These are phyloP conservation scores for Temnothorax nylanderi DNA, from an alignment of 1,140 invertebrate species.

Conservation along the genomic window DNA sequence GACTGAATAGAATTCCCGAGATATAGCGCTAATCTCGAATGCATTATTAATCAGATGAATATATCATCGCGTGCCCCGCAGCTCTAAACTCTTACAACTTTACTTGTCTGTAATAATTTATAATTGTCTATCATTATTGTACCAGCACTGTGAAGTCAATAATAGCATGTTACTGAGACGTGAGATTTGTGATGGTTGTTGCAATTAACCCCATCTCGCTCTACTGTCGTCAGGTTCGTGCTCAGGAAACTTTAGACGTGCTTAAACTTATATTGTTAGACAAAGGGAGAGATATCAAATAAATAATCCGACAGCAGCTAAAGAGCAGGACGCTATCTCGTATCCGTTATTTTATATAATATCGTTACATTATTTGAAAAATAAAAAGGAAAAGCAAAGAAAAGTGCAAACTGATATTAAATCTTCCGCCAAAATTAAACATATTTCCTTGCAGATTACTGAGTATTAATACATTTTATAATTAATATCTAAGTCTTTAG, in stretches of 20 bases:
- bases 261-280: not conserved
- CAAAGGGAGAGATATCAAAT: not conserved
- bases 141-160: not conserved
- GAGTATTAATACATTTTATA: not conserved
- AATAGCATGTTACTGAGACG: not conserved
- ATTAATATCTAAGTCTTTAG: not conserved
- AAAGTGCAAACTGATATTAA: not conserved
- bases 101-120: not conserved
- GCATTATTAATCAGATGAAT: conserved; percentile 2
- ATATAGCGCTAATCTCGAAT: not conserved
- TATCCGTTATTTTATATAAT: not conserved
- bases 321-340: not conserved
- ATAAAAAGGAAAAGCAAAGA: not conserved
- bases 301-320: not conserved
- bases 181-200: not conserved
- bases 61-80: not conserved
- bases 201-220: not conserved
- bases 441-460: not conserved
- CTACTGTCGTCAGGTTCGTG: not conserved
- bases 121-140: not conserved
- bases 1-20: not conserved
- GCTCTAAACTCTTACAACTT: not conserved
- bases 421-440: not conserved
- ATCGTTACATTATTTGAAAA: not conserved
- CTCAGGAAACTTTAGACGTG: conserved; percentile 1